These are phyloP conservation scores for Chondrilla cf. caribensis DNA, from an alignment of 37 sponge, comb jelly and placozoan species.

Conservation along the genomic window DNA sequence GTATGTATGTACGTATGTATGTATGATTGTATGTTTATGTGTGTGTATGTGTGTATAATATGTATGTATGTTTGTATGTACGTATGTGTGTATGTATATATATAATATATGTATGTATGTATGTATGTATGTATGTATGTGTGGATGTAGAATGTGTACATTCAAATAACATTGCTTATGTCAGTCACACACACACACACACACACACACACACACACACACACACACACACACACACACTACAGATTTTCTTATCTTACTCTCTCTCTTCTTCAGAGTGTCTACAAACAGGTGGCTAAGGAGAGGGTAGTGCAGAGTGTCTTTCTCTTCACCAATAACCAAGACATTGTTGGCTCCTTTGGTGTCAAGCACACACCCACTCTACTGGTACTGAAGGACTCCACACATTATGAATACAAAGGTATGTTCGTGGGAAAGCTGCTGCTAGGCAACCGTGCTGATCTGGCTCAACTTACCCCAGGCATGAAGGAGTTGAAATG, in stretches of 20 bases:
- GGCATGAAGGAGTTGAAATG: no score
- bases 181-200: no score
- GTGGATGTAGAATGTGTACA: no score
- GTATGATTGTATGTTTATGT: no score
- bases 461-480: no score
- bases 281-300: constrained; percentile 12
- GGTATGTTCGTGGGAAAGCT: not conserved
- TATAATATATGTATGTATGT: not conserved
- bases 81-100: not conserved
- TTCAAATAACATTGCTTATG: no score
- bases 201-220: no score
- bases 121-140: not conserved
- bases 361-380: constrained; percentile 2
- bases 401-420: not conserved
- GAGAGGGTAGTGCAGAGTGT: not conserved
- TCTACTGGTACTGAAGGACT: constrained; percentile 9
- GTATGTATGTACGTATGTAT: no score
- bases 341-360: not conserved
- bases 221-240: no score
- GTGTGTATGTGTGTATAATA: no score
- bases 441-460: no score
- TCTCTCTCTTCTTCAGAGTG: not conserved
- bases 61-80: no score
- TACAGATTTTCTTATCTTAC: not conserved
- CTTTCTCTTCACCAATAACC: constrained; percentile 3